Percentiles rank a stretch among this genome's conserved stretches.
phyloP scores from a whole-genome alignment of 1,140 invertebrate genomes.

The Halesus radiatus region DNA sequence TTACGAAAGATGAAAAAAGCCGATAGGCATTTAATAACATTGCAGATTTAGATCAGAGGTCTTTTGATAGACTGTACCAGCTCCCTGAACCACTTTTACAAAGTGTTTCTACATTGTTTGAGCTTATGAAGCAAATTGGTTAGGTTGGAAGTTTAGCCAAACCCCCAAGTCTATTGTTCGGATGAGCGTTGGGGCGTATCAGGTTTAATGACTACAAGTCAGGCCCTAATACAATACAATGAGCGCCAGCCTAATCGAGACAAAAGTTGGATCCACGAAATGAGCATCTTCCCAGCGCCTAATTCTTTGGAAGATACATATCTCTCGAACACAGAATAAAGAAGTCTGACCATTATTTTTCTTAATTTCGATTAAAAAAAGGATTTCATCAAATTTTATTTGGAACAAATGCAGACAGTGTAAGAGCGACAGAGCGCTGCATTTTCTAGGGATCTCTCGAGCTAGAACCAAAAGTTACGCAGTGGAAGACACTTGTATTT shows the following conservation, averaged over 20 bases:
- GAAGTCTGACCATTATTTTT: too few relatives aligned
- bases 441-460: too few relatives aligned
- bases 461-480: too few relatives aligned
- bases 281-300: too few relatives aligned
- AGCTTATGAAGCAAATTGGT: background rate
- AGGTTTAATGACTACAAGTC: slow-evolving; percentile 12
- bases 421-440: too few relatives aligned
- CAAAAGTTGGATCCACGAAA: too few relatives aligned
- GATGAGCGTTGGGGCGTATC: slow-evolving; percentile 13
- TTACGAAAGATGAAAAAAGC: background rate
- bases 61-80: background rate
- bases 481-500: too few relatives aligned
- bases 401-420: too few relatives aligned
- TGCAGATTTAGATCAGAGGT: background rate
- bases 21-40: background rate
- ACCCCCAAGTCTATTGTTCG: slow-evolving; percentile 12
- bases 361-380: too few relatives aligned
- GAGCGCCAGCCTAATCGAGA: background rate
- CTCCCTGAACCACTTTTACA: background rate
- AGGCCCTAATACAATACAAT: slow-evolving; percentile 7
- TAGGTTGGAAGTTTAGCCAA: slow-evolving; percentile 6
- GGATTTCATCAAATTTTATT: too few relatives aligned
- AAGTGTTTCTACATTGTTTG: background rate
- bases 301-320: too few relatives aligned
- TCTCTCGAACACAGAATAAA: too few relatives aligned